Percentiles rank a stretch among this genome's conserved stretches.
Evolutionary conservation across 2,888 invertebrate genomes (phyloP).

Genomic region (Tuberolachnus salignus): DNA sequence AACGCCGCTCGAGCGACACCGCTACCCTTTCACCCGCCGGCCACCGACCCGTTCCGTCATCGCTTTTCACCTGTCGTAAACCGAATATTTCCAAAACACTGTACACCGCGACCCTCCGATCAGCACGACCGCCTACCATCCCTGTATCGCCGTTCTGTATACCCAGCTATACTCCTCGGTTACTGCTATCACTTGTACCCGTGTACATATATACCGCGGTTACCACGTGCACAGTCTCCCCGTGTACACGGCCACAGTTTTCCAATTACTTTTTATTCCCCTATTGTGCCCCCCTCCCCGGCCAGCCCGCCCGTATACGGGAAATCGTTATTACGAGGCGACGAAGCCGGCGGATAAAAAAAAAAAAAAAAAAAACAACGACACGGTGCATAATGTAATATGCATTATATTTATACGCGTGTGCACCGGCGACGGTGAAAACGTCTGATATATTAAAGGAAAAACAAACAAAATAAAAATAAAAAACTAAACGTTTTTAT

Average conservation of each 20-base stretch:
- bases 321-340: background rate
- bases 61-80: constrained; percentile 19
- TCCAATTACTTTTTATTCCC: constrained; percentile 46
- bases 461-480: too few relatives aligned
- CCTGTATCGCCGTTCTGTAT: background rate
- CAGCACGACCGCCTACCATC: background rate
- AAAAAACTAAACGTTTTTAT: too few relatives aligned
- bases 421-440: too few relatives aligned
- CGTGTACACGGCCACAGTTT: constrained; percentile 37
- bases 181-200: background rate
- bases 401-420: too few relatives aligned
- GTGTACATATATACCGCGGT: background rate
- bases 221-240: background rate
- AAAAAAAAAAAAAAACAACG: too few relatives aligned
- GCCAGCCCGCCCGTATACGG: background rate
- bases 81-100: constrained; percentile 37
- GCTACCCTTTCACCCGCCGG: background rate
- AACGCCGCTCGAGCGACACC: background rate
- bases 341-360: background rate
- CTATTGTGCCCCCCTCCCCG: too few relatives aligned
- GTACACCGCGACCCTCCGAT: background rate
- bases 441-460: too few relatives aligned
- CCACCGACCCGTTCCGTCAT: background rate
- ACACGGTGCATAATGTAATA: background rate
- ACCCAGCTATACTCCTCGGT: background rate